A percentile compares a stretch with the other conserved stretches of the same genome.
Evolutionary conservation across 23 tunicate species (phyloP).

Genomic region (Ascidia mentula): DNA sequence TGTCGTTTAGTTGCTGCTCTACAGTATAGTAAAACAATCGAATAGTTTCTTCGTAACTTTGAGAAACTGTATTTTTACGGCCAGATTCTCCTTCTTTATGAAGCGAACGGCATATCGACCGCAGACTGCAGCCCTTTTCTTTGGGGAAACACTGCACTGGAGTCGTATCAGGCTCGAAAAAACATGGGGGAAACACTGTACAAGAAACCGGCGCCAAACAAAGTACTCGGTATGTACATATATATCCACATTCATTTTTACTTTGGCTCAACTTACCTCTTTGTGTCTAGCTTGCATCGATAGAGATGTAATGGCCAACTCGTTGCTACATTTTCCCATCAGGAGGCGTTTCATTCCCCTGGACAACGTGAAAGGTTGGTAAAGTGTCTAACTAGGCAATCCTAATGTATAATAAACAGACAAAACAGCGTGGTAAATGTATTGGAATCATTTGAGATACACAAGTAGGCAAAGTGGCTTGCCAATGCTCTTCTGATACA

Average conservation of each 20-base stretch:
- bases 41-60: background rate
- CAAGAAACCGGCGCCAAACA: constrained; percentile 41
- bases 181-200: constrained; percentile 53
- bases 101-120: constrained; percentile 35
- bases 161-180: constrained; percentile 32
- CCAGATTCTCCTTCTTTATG: constrained; percentile 44
- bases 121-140: constrained; percentile 39
- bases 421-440: too few relatives aligned
- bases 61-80: background rate
- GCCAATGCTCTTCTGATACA: background rate
- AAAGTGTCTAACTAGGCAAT: too few relatives aligned
- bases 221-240: constrained; percentile 29
- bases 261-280: too few relatives aligned
- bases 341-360: constrained; percentile 21
- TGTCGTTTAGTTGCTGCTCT: background rate
- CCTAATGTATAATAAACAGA: too few relatives aligned
- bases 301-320: constrained; percentile 31
- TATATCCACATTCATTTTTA: background rate
- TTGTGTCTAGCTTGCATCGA: constrained; percentile 50
- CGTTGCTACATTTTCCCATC: constrained; percentile 40
- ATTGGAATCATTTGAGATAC: too few relatives aligned
- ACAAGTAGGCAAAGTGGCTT: too few relatives aligned
- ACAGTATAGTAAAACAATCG: too few relatives aligned
- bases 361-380: background rate
- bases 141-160: constrained; percentile 51